Base-by-base conservation (phyloP, 2,797 vertebrate species). In the Epinephelus malabaricus region DNA sequence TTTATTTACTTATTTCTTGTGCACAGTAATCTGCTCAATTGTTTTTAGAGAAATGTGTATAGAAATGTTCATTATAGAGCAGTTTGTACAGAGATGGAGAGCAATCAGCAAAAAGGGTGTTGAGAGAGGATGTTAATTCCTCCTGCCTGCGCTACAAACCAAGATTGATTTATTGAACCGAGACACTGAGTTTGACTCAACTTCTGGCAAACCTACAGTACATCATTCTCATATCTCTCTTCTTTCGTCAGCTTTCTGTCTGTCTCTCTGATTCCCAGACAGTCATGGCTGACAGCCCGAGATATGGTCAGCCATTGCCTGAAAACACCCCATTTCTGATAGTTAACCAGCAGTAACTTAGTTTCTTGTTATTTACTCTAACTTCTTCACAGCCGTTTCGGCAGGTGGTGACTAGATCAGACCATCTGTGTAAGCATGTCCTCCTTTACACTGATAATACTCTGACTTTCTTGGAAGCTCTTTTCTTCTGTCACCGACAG, bases 111-210 rank as follows among this genome's bases (percentile, higher is more conserved):
- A 74, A 76, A 78, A 62, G 21, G 51, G 45, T 80, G 63, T 64
- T 50, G 50, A 65, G 43, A 40, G 27, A 67, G 18, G 69, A 59
- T 76, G 64, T 75, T 67, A 45, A 71, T 73, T 63, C 47, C n/a
- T 68, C 58, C 40, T 55, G 73, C 56, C 61, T 73, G 25, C 21
- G 25, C 66, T 59, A 38, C 53, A 70, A 79, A 80, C n/a, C 43
- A 30, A 9, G 19, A 88, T 82, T 78, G 85, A 91, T 90, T 88
- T 92, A 84, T 82, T 72, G 74, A 84, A 45, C 78, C 2, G 2
- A 78, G 82, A 78, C 78, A 82, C 30, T 64, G 63, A 85, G 81
- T 87, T 90, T 84, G 82, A 85, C 76, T 88, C 45, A 64, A 69
- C 49, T 81, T 78, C 64, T 90, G 84, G 79, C 86, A 83, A 73